Conservation (phyloP, 2,888 invertebrate species). For the Listrodromus nycthemerus region DNA sequence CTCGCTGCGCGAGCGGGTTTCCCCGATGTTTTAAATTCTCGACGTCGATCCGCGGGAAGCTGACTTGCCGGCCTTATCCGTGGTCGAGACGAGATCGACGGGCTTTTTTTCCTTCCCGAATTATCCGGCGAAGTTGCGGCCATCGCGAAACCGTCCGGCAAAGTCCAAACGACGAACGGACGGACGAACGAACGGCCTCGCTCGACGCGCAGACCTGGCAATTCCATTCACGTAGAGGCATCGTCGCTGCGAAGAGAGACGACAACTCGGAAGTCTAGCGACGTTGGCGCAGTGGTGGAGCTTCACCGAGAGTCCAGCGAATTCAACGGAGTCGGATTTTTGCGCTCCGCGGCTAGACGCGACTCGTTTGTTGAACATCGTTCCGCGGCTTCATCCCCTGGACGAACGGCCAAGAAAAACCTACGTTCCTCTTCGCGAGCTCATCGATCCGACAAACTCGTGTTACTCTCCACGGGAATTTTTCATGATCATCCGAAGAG, state of each 20-base stretch:
- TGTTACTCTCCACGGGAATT: too few species aligned
- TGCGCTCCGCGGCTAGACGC: not conserved
- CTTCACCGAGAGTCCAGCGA: not conserved
- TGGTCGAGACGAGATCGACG: constrained; percentile 41
- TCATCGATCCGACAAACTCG: too few species aligned
- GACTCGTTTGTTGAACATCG: not conserved
- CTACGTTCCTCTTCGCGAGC: too few species aligned
- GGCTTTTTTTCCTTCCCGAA: constrained; percentile 22
- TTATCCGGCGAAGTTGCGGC: constrained; percentile 40
- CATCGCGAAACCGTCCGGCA: constrained; percentile 33
- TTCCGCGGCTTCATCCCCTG: not conserved
- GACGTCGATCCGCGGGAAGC: constrained; percentile 19
- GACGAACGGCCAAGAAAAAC: too few species aligned
- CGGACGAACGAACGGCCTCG: constrained; percentile 2
- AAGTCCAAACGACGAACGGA: not conserved
- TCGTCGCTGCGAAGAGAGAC: constrained; percentile 60
- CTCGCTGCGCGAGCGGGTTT: not conserved
- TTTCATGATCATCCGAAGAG: too few species aligned
- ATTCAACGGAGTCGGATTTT: constrained; percentile 2
- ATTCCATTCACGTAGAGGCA: constrained; percentile 66
- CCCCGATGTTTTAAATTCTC: constrained; percentile 34
- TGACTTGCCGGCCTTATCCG: constrained; percentile 22
- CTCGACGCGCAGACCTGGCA: too few species aligned
- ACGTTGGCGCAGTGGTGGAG: not conserved
- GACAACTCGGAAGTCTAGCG: constrained; percentile 57